Evolutionary conservation across 2,888 invertebrate species (phyloP), one percentile per base, ranked within the genome.

Genomic region (Diadromus collaris): DNA sequence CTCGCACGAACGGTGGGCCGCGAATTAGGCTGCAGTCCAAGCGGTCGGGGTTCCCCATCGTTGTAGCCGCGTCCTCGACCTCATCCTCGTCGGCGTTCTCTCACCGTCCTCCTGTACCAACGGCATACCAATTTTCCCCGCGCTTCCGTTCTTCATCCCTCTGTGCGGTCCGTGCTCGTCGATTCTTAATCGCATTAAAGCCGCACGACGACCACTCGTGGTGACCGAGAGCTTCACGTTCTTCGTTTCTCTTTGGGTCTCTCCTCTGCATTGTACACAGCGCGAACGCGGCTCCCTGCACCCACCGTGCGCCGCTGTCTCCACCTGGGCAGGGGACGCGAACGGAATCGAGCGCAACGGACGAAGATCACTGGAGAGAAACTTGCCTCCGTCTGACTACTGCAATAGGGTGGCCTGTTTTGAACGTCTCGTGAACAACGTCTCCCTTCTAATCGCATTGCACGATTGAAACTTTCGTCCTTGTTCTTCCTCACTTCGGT

Each of bases 1-100:
- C 75, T 71, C 75, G 75, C 68, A 79, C 71, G 71, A 71, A 75
- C 75, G 68, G 71, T 76, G 56, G 76, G 77, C 72, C 80, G 81
- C 78, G 81, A 88, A 88, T 88, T 86, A 88, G 87, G 85, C 88
- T 88, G 82, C 79, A 83, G 86, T 88, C 85, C 87, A 86, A 86
- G 85, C 83, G 78, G 79, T 83, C 70, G 68, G 79, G 76, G 64
- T 67, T 44, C 32, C 56, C 65, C 13, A 38, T 38, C 38, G 38
- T 38, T 58, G 46, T 46, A 44, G 27, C 32, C 63, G 27, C 19
- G 27, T 48, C 38, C 61, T 32, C 61, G 44, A 64, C 58, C 29
- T 34, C 69, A 41, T 73, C 21, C 51, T 44, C 41, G 70, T 71
- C 5, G 70, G 34, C 70, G 74, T 27, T 54, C 56, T 19, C 68